Conservation (phyloP, 2,797 vertebrate species). For the Manis javanica region DNA sequence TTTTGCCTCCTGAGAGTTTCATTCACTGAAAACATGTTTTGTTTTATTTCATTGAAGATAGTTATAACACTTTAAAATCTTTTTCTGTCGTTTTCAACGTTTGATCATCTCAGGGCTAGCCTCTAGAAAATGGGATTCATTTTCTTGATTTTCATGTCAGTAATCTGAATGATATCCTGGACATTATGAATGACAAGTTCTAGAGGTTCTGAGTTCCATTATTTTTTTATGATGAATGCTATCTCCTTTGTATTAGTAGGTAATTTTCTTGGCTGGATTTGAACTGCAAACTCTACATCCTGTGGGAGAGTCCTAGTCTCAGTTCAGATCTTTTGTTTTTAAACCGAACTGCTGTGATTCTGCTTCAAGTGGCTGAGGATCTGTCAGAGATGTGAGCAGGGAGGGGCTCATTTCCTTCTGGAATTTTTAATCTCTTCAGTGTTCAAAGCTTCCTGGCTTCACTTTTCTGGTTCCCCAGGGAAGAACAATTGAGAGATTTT, state of each 20-base stretch:
- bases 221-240: not conserved
- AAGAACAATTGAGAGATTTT: not conserved
- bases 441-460: not conserved
- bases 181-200: not conserved
- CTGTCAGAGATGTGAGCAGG: not conserved
- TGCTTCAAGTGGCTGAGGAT: not conserved
- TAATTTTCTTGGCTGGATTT: not conserved
- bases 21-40: constrained; percentile 13
- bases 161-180: not conserved
- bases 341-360: not conserved
- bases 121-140: not conserved
- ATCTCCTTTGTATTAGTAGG: not conserved
- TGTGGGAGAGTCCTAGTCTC: not conserved
- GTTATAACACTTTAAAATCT: not conserved
- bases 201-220: not conserved
- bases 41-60: not conserved
- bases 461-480: not conserved
- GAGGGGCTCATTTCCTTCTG: not conserved
- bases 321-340: not conserved
- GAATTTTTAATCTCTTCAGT: not conserved
- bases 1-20: not conserved
- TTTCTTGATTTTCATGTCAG: not conserved
- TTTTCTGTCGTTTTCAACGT: not conserved
- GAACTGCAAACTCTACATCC: not conserved
- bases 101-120: not conserved